Evolutionary conservation across 2,797 vertebrate species (phyloP).

Genomic region (Anomalospiza imberbis): DNA sequence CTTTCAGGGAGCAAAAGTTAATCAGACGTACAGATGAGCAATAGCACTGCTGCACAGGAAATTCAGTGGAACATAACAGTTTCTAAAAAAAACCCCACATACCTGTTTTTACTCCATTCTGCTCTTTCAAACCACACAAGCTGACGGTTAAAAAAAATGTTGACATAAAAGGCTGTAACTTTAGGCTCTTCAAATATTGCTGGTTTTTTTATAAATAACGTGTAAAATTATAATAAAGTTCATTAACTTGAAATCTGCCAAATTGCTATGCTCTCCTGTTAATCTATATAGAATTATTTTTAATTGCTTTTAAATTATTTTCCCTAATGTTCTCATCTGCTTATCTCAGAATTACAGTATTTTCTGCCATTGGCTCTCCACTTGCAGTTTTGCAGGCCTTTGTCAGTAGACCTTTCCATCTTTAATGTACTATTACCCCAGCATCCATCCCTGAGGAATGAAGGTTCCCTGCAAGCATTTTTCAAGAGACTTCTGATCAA

Average conservation of each 20-base stretch:
- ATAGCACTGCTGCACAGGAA: constrained; percentile 52
- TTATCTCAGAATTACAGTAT: background rate
- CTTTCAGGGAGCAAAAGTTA: constrained; percentile 43
- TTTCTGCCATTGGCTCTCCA: background rate
- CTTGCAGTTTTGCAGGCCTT: background rate
- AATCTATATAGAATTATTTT: background rate
- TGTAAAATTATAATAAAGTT: background rate
- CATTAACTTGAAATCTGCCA: background rate
- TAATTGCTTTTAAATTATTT: background rate
- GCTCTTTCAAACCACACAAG: constrained; percentile 15
- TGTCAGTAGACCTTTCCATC: background rate
- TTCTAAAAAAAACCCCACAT: background rate
- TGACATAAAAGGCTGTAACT: background rate
- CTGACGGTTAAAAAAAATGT: background rate
- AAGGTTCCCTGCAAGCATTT: constrained; percentile 13
- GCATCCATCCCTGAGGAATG: background rate
- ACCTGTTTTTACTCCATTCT: constrained; percentile 20
- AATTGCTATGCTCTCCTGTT: background rate
- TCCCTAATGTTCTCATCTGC: background rate
- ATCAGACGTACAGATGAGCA: constrained; percentile 25
- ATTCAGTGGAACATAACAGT: constrained; percentile 17
- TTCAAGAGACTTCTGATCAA: background rate
- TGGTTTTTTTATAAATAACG: background rate
- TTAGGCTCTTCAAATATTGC: background rate
- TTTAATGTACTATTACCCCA: background rate